Conservation (phyloP, 2,113 vertebrate species). For the Asarcornis scutulata region DNA sequence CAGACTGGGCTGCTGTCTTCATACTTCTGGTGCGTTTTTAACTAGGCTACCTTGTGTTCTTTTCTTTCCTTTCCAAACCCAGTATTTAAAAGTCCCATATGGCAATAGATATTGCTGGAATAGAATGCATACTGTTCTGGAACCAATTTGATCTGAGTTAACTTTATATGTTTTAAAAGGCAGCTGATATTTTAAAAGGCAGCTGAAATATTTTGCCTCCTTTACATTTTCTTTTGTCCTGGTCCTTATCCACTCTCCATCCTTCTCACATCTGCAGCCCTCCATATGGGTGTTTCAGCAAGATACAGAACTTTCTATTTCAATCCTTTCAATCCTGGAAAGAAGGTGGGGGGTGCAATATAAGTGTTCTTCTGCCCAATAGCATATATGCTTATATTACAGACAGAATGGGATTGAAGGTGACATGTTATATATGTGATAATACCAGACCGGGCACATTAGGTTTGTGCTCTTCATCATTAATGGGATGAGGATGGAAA, state of each 20-base stretch:
- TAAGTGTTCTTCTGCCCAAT: not conserved
- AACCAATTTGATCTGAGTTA: conserved; percentile 48
- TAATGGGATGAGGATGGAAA: not conserved
- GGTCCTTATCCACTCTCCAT: not conserved
- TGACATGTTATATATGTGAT: not conserved
- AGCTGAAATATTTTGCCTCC: conserved; percentile 11
- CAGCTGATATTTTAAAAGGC: conserved; percentile 28
- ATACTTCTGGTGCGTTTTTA: conserved; percentile 67
- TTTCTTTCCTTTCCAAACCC: conserved; percentile 69
- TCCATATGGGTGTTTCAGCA: not conserved
- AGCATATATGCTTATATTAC: not conserved
- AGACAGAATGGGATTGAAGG: not conserved
- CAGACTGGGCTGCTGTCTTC: conserved; percentile 68
- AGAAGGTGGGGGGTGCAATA: too few relatives aligned
- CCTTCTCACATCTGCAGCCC: not conserved
- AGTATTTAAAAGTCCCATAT: conserved; percentile 64
- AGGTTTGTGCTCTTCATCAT: not conserved
- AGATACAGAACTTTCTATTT: not conserved
- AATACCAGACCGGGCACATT: not conserved
- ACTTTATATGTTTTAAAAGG: conserved; percentile 26
- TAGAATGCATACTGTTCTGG: conserved; percentile 24
- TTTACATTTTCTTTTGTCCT: not conserved
- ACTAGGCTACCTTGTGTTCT: conserved; percentile 69
- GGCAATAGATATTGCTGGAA: conserved; percentile 38
- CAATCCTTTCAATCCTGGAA: not conserved